Conservation (phyloP, 2,113 vertebrate genomes). For the Arizona elegans region DNA sequence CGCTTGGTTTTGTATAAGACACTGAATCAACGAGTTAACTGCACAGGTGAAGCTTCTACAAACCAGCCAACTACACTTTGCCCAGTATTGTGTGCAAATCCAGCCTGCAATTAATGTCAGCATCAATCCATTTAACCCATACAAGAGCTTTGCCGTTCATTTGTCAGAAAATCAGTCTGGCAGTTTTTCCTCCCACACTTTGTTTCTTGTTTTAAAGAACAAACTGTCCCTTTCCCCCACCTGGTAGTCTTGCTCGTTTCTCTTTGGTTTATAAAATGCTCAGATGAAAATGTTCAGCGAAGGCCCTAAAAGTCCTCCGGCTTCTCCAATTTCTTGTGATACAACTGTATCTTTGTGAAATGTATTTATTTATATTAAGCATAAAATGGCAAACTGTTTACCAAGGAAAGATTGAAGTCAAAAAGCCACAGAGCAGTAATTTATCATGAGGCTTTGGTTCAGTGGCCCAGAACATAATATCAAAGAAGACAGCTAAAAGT, state of each 20-base stretch:
- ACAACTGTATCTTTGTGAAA: slow-evolving; percentile 20
- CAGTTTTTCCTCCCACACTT: neutral
- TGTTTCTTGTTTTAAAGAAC: neutral
- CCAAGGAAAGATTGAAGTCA: slow-evolving; percentile 51
- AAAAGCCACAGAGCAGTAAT: slow-evolving; percentile 47
- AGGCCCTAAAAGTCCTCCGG: slow-evolving; percentile 16
- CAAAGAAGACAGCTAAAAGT: slow-evolving; percentile 27
- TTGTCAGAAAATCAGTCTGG: neutral
- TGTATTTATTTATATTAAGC: slow-evolving; percentile 48
- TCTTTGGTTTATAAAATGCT: neutral
- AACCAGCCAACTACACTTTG: neutral
- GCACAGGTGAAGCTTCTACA: neutral
- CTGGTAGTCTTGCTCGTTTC: neutral
- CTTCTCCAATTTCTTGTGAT: neutral
- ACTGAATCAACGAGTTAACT: neutral
- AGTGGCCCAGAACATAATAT: slow-evolving; percentile 42
- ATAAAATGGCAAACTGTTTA: slow-evolving; percentile 54
- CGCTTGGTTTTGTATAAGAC: neutral
- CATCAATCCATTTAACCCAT: too few species aligned
- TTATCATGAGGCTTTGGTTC: slow-evolving; percentile 51
- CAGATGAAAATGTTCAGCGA: neutral
- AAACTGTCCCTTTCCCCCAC: neutral
- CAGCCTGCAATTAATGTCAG: neutral
- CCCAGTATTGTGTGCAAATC: neutral
- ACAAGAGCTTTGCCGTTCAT: neutral